phyloP scores from a whole-genome alignment of 2,888 invertebrate genomes.

The Pachymerium ferrugineum region DNA sequence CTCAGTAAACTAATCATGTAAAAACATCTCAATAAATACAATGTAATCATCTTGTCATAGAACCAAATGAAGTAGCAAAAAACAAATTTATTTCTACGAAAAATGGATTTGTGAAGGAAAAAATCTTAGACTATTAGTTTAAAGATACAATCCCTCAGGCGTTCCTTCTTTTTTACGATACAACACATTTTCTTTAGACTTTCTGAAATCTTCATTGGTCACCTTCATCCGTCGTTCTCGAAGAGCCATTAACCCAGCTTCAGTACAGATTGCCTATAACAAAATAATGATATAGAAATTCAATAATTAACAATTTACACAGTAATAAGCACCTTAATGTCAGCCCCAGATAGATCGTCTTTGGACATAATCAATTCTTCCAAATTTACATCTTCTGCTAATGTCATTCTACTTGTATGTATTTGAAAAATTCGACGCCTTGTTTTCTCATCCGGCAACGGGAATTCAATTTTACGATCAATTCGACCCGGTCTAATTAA shows the following conservation, averaged over 20 bases:
- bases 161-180: slow-evolving; percentile 99
- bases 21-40: too few species aligned
- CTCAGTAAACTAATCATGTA: too few species aligned
- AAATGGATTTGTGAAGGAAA: background rate
- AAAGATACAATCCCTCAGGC: slow-evolving; percentile 96
- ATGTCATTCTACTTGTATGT: slow-evolving; percentile 98
- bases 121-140: slow-evolving; percentile 46
- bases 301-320: background rate
- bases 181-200: slow-evolving; percentile 97
- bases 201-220: slow-evolving; percentile 98
- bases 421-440: slow-evolving; percentile 94
- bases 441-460: slow-evolving; percentile 97
- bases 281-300: background rate
- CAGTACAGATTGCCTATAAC: slow-evolving; percentile 93
- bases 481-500: slow-evolving; percentile 97
- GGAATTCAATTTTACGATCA: slow-evolving; percentile 99
- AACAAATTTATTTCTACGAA: too few species aligned
- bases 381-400: slow-evolving; percentile 92
- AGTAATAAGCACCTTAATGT: slow-evolving; percentile 63
- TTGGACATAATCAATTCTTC: slow-evolving; percentile 98
- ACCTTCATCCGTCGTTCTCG: slow-evolving; percentile 99
- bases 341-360: slow-evolving; percentile 97
- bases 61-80: too few species aligned
- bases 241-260: slow-evolving; percentile 96
- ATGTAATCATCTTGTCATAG: too few species aligned